Evolutionary conservation across 2,797 vertebrate species (phyloP), one percentile per base, ranked within the genome.

Genomic region (Pipistrellus kuhlii): DNA sequence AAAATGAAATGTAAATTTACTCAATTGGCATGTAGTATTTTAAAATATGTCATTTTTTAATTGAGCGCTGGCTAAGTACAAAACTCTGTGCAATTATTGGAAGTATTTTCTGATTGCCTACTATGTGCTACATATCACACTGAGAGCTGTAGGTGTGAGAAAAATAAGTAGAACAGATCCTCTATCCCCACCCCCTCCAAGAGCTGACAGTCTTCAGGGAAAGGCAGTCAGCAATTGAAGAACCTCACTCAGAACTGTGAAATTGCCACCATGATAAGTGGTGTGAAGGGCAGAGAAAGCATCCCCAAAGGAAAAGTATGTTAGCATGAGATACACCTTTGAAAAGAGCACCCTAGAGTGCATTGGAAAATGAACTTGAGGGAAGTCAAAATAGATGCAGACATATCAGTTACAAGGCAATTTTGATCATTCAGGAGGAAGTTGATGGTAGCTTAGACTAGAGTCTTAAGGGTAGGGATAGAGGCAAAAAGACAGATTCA

Each of bases 251-350:
- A 91, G 82, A 93, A 93, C 81, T 84, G 5, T 53, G 72, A 90
- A 48, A 72, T 2, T 71, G 69, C 48, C 48, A 69, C 64, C n/a
- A 46, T 18, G 48, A 32, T 78, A 73, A 84, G 87, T 66, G 41
- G 89, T 14, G 27, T 35, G 27, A 95, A 95, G 91, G 62, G 21
- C 55, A 77, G 55, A 78, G 81, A 75, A 94, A 82, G 72, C 75
- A 72, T 73, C 48, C 86, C 62, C 11, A 8, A 53, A 68, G 55
- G 71, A 46, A 80, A 27, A 38, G 57, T 64, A 46, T 35, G 76
- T 73, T 82, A 66, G 35, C 25, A 71, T 14, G 75, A 96, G 46
- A 71, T 35, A 59, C 12, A 23, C 23, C 81, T 94, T 91, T 85
- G 71, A 87, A 93, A 85, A 94, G 88, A 89, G 11, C 41, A 59